Base-by-base conservation (phyloP, 2,888 invertebrate species). In the Lasioglossum lativentre region DNA sequence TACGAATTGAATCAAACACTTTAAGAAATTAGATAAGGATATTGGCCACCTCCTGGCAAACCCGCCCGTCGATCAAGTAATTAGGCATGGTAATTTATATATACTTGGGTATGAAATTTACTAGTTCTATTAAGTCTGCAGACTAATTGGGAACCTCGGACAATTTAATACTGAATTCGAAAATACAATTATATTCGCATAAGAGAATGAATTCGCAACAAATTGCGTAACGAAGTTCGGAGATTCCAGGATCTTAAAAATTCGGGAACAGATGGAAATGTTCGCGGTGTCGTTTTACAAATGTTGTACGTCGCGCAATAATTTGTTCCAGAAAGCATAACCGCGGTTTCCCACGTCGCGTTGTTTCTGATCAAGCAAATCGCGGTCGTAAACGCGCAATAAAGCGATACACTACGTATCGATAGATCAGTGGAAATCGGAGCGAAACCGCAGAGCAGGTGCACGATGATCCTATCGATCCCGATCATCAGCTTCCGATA, bases 371-470 rank as follows among this genome's bases (percentile, higher is more conserved):
- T 78, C 83, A 27, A 79, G 75, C 76, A 70, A 86, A 86, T 86
- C 78, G 83, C 80, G 87, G 86, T 80, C 59, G 66, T 71, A 82
- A 83, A 84, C 75, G 87, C 84, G 87, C 84, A 87, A 73, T 87
- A 87, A 82, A 83, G 40, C 75, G 63, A 79, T 82, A 72, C 12
- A 30, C 42, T 42, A 19, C 74, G 77, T 86, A 86, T 86, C 84
- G 79, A 75, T 83, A 66, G 84, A 82, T 79, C 59, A 52, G 30
- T 79, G 86, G 85, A 87, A 87, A 84, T 82, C 45, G 82, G 85
- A 87, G 81, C 79, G 72, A 84, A 84, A 81, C 87, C 87, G 79
- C 87, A 75, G 73, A 23, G 70, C 87, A 87, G 87, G 86, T 87
- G 86, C 78, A 56, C 76, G 75, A 68, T 52, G 79, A 78, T 86